Percentiles rank a stretch among this genome's conserved stretches.
Evolutionary conservation across 2,113 vertebrate genomes (phyloP).

Genomic region (Sebastes fasciatus): DNA sequence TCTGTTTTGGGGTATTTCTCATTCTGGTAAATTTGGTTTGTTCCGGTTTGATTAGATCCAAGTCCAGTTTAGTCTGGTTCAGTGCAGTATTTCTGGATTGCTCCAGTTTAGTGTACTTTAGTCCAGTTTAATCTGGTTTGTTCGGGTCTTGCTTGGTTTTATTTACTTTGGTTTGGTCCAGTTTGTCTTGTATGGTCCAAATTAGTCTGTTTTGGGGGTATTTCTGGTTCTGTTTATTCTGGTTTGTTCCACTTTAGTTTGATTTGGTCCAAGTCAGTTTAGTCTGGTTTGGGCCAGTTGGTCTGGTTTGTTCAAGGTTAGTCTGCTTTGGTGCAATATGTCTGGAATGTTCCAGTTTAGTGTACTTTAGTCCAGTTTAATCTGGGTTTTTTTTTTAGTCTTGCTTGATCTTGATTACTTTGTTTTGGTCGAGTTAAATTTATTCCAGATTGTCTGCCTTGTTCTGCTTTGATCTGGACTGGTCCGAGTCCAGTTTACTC

Average conservation of each 20-base stretch:
- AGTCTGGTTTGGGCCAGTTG: too few relatives aligned
- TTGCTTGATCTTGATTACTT: too few relatives aligned
- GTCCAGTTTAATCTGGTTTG: not conserved
- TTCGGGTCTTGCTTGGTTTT: not conserved
- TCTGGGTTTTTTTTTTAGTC: too few relatives aligned
- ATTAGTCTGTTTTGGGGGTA: not conserved
- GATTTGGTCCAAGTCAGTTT: too few relatives aligned
- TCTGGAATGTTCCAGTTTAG: too few relatives aligned
- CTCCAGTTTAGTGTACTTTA: not conserved
- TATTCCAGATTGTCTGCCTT: too few relatives aligned
- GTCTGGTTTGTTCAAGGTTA: too few relatives aligned
- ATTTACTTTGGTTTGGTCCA: not conserved
- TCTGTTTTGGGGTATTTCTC: not conserved
- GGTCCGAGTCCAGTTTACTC: not conserved
- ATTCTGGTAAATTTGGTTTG: not conserved
- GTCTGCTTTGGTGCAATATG: too few relatives aligned
- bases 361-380: too few relatives aligned
- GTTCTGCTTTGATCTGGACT: too few relatives aligned
- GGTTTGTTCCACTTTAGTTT: not conserved
- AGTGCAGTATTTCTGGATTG: not conserved
- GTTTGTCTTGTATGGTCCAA: not conserved
- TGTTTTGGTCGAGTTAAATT: too few relatives aligned
- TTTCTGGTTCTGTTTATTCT: not conserved
- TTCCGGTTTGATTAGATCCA: not conserved
- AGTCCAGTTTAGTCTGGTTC: too few relatives aligned